Percentiles rank a stretch among this genome's conserved stretches.
Evolutionary conservation across 1,140 invertebrate genomes (phyloP).

Genomic region (Trachymyrmex septentrionalis): DNA sequence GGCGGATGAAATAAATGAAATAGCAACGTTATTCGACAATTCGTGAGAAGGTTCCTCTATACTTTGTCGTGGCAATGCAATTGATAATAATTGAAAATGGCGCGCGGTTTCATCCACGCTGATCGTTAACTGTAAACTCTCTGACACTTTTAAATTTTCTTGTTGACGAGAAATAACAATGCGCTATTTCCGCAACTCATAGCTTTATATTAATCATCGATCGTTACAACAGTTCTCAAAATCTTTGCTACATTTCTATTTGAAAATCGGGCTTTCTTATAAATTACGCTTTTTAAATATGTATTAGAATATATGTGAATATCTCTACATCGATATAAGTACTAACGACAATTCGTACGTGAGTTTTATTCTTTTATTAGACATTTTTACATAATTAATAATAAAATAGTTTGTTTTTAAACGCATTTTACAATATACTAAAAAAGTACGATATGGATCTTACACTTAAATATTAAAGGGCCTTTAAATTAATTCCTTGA

Average conservation of each 20-base stretch:
- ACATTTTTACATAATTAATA: neutral
- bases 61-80: slow-evolving; percentile 31
- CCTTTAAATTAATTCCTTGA: too few species aligned
- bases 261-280: neutral
- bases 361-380: neutral
- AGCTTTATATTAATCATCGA: slow-evolving; percentile 20
- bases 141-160: slow-evolving; percentile 45
- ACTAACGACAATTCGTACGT: neutral
- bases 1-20: slow-evolving; percentile 57
- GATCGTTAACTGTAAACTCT: slow-evolving; percentile 47
- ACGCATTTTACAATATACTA: neutral
- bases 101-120: slow-evolving; percentile 36
- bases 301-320: neutral
- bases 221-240: slow-evolving; percentile 6
- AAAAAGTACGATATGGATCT: neutral
- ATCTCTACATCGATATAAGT: too few species aligned
- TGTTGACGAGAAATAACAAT: slow-evolving; percentile 43
- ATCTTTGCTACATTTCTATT: neutral
- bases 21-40: slow-evolving; percentile 61
- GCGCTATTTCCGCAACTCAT: slow-evolving; percentile 8
- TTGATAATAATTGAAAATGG: slow-evolving; percentile 59
- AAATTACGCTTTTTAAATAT: neutral
- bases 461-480: too few species aligned
- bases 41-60: slow-evolving; percentile 35
- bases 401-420: neutral